Evolutionary conservation across 2,888 invertebrate genomes (phyloP).

Genomic region (Xanthorhoe spadicearia): DNA sequence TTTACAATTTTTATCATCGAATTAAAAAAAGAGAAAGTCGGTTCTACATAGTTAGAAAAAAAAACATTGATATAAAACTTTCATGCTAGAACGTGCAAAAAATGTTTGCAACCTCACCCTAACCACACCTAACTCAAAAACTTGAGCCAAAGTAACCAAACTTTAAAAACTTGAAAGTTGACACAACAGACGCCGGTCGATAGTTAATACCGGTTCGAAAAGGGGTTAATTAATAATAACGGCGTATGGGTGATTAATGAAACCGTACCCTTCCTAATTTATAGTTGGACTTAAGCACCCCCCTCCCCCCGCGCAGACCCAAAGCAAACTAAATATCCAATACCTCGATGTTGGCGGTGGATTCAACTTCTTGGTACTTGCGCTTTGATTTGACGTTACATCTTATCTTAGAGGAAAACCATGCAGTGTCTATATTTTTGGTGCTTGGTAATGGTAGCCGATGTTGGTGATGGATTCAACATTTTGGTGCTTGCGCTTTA

Average conservation of each 20-base stretch:
- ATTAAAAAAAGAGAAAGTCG: no score
- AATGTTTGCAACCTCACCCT: neutral
- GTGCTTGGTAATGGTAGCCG: no score
- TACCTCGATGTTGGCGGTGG: constrained; percentile 73
- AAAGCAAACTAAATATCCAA: constrained; percentile 85
- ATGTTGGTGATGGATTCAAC: no score
- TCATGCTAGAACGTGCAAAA: neutral
- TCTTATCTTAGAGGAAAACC: no score
- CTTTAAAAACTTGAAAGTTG: constrained; percentile 64
- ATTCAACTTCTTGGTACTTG: constrained; percentile 59
- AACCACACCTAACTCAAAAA: neutral
- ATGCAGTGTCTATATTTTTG: no score
- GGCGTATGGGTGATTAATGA: constrained; percentile 85
- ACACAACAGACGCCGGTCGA: constrained; percentile 72
- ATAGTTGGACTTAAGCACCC: constrained; percentile 84
- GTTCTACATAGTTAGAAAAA: no score
- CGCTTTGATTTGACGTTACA: constrained; percentile 16
- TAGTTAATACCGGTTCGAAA: constrained; percentile 79
- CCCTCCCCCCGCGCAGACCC: constrained; percentile 72
- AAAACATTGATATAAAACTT: neutral
- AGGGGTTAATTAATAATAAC: constrained; percentile 85
- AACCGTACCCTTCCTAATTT: constrained; percentile 85
- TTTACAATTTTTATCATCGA: no score
- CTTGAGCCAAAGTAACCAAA: constrained; percentile 8
- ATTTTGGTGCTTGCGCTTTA: no score